phyloP scores from a whole-genome alignment of 1,140 invertebrate genomes.

The Tribolium castaneum region DNA sequence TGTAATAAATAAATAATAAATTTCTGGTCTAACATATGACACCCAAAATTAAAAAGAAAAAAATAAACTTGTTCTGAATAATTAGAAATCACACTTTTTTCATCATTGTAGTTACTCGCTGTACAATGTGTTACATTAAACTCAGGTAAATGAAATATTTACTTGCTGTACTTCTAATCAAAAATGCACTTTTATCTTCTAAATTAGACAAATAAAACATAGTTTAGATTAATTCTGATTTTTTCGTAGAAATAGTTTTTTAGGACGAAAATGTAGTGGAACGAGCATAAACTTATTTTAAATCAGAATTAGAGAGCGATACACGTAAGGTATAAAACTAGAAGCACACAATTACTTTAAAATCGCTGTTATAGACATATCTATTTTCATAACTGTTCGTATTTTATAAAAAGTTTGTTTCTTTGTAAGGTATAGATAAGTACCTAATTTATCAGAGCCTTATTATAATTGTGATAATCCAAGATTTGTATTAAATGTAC shows the following conservation, averaged over 20 bases:
- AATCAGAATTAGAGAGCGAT: background rate
- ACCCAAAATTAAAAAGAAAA: background rate
- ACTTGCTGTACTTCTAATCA: background rate
- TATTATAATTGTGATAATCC: slow-evolving; percentile 45
- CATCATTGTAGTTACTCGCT: too few relatives aligned
- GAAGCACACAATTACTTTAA: slow-evolving; percentile 11
- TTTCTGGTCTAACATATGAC: background rate
- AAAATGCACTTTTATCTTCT: background rate
- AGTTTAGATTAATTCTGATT: too few relatives aligned
- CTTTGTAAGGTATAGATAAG: background rate
- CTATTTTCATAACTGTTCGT: slow-evolving; percentile 53
- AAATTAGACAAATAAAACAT: background rate
- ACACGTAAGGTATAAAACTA: background rate
- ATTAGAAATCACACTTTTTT: too few relatives aligned
- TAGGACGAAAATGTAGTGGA: background rate
- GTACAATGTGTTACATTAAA: background rate
- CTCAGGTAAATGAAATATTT: background rate
- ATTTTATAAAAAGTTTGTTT: slow-evolving; percentile 43
- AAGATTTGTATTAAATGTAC: slow-evolving; percentile 30
- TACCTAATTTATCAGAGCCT: slow-evolving; percentile 36
- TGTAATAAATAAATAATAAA: too few relatives aligned
- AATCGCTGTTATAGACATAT: slow-evolving; percentile 51
- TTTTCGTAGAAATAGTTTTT: too few relatives aligned
- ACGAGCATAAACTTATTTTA: background rate
- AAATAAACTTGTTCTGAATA: too few relatives aligned